Base-by-base conservation (phyloP, 2,888 invertebrate genomes). In the Lottia gigantea region DNA sequence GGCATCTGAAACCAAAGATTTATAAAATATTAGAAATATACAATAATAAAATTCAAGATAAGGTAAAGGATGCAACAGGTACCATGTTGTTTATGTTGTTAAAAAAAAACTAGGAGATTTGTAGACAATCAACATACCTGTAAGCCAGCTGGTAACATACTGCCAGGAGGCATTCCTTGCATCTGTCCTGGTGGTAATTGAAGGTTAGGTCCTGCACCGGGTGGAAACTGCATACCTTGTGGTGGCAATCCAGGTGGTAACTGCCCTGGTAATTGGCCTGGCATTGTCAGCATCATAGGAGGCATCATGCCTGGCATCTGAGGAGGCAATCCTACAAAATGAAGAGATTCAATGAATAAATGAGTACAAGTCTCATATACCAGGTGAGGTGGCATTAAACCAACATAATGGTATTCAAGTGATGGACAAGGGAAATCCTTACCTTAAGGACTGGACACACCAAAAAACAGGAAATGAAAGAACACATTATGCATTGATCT, bases 231-330 rank as follows among this genome's bases (percentile, higher is more conserved):
- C 75, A 72, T 72, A 19, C 71, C 62, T 62, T 75, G 64, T 19
- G 69, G 76, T 14, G 77, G 76, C 72, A 78, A 74, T 31, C 69
- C 69, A 16, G 69, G 69, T 12, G 76, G 73, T 55, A 75, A 70
- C 45, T 69, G 73, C 46, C 73, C 73, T 45, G 76, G 75, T 64
- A 75, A 73, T 45, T 76, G 80, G 12, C 78, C 76, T 68, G 81
- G 79, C 71, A 80, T 69, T 23, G 77, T 75, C 75, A 83, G 77
- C 79, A 82, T 80, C 80, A 82, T 76, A 3, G 75, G 76, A 7
- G 78, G 79, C 76, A 79, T 76, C 76, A 79, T 76, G 19, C 76
- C 78, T 12, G 71, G 70, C 68, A 76, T 72, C 8, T 67, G 70
- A 26, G 76, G 77, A n/a, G 79, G 79, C 46, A 78, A 70, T 45